phyloP scores from a whole-genome alignment of 2,113 vertebrate genomes.

The Aegithalos caudatus region DNA sequence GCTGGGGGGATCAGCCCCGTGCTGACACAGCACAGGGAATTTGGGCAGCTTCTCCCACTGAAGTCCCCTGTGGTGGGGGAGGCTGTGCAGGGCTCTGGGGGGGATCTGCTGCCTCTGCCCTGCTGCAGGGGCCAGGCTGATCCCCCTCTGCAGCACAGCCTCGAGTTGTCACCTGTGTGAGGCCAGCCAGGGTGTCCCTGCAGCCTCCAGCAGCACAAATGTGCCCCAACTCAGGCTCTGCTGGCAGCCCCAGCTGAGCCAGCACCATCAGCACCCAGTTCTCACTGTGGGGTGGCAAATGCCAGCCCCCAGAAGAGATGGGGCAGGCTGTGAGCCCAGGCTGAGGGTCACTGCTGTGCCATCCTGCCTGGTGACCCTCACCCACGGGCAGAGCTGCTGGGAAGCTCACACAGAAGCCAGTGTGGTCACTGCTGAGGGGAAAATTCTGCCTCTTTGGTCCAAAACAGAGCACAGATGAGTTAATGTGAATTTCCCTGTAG shows the following conservation, averaged over 20 bases:
- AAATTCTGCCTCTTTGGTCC: background rate
- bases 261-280: background rate
- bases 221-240: background rate
- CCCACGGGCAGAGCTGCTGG: background rate
- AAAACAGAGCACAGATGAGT: background rate
- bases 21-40: background rate
- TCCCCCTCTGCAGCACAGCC: background rate
- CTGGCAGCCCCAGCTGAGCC: background rate
- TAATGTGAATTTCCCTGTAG: background rate
- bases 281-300: background rate
- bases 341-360: background rate
- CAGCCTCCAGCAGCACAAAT: background rate
- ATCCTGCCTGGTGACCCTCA: background rate
- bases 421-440: background rate
- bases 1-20: background rate
- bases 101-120: background rate
- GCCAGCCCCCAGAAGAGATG: accelerated
- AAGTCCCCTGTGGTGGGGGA: accelerated
- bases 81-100: background rate
- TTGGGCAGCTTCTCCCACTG: background rate
- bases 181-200: background rate
- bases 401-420: background rate
- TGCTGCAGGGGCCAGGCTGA: background rate
- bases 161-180: background rate
- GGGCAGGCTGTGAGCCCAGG: background rate